Evolutionary conservation across 2,888 invertebrate species (phyloP), one percentile per base, ranked within the genome.

Genomic region (Phania funesta): DNA sequence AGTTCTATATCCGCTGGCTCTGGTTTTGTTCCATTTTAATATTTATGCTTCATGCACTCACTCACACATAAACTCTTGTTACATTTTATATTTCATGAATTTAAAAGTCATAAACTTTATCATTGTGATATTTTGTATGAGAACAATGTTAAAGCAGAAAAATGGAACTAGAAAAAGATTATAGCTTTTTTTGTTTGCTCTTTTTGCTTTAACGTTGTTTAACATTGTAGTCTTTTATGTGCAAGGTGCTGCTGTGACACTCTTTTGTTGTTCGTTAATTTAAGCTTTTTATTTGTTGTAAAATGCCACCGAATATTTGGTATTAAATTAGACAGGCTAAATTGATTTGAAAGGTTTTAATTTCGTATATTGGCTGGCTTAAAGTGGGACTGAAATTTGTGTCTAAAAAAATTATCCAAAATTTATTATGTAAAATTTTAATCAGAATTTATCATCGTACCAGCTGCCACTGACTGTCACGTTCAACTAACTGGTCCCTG

Each of bases 81-180:
- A 77, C 46, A 54, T 54, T 77, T 81, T 62, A 48, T 64, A 77
- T 81, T 78, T 64, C 58, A 64, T 78, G 48, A 48, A 71, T 78
- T 78, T 56, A 64, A 70, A 78, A 78, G n/a, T 29, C 81, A 77
- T 81, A 81, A 81, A 77, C 68, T 81, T 81, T 81, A 74, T 81
- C 77, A 81, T 81, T 74, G 73, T 77, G 18, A 62, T 77, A 70
- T 26, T 46, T 70, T 44, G 54, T 54, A 18, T n/a, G 22, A 65
- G 20, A 29, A n/a, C 16, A 16, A n/a, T 41, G 22, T 35, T 46
- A 8, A n/a, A 50, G 24, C 3, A 44, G 8, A 44, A 75, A 29
- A 41, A 58, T 20, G 16, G 35, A 32, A 7, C 4, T n/a, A 56
- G 38, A 56, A 26, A 38, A 29, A 6, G 20, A 35, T 20, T 24